Evolutionary conservation across 2,888 invertebrate species (phyloP).

Genomic region (Eueremaeus valkanovi): DNA sequence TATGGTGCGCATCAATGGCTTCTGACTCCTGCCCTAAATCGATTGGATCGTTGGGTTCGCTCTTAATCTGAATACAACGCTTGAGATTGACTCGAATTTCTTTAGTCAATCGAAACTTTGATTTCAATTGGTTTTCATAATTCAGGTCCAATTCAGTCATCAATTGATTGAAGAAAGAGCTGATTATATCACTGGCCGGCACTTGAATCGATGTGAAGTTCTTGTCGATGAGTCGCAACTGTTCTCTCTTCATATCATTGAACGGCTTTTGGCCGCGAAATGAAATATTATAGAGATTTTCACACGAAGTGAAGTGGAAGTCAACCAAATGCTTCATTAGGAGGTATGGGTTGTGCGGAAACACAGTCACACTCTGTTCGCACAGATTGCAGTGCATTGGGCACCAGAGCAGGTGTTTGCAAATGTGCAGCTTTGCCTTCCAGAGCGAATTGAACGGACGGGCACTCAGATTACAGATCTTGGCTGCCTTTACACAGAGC

Average conservation of each 20-base stretch:
- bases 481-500: not conserved
- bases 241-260: conserved; percentile 10
- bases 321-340: conserved; percentile 24
- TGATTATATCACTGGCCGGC: not conserved
- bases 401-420: conserved; percentile 7
- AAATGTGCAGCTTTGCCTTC: conserved; percentile 12
- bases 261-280: conserved; percentile 13
- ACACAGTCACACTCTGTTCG: not conserved
- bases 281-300: not conserved
- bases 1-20: not conserved
- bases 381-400: not conserved
- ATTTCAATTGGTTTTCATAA: conserved; percentile 10
- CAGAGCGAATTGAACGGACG: not conserved
- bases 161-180: not conserved
- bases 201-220: not conserved
- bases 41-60: not conserved
- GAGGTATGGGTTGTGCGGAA: not conserved
- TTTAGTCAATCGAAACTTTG: not conserved
- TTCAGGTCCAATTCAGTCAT: conserved; percentile 2
- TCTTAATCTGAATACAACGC: not conserved
- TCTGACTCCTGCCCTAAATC: not conserved
- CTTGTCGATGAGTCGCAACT: not conserved
- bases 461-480: not conserved
- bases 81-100: not conserved
- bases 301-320: not conserved